These are phyloP conservation scores for Phyllotreta cruciferae DNA, from an alignment of 2,888 invertebrate genomes.

Conservation along the genomic window DNA sequence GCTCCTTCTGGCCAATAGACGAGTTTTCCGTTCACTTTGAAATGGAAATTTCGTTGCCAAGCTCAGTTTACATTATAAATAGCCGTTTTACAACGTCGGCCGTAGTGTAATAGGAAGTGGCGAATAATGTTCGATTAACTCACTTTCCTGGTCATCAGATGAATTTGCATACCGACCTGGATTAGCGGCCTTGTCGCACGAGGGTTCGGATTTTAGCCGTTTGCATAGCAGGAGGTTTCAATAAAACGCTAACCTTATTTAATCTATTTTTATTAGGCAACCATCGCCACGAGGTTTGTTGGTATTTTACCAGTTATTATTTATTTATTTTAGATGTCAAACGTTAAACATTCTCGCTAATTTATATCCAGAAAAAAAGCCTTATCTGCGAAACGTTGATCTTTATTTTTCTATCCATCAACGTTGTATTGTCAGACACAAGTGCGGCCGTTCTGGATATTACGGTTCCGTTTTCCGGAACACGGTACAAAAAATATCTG, in stretches of 20 bases:
- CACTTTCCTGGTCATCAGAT: conserved; percentile 34
- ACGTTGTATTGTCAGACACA: conserved; percentile 1
- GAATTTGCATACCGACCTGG: conserved; percentile 35
- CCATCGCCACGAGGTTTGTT: too few species aligned
- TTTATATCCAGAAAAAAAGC: too few species aligned
- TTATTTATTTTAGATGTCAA: too few species aligned
- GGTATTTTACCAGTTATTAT: too few species aligned
- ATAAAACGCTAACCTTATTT: too few species aligned
- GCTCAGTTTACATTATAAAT: conserved; percentile 31
- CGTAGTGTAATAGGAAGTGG: conserved; percentile 32
- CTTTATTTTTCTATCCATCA: conserved; percentile 11
- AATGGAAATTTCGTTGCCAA: conserved; percentile 23
- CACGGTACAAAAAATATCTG: conserved; percentile 9
- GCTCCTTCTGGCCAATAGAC: conserved; percentile 3
- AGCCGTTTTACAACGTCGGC: conserved; percentile 21
- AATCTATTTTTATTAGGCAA: too few species aligned
- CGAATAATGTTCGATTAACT: conserved; percentile 39
- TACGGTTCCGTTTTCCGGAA: conserved; percentile 5
- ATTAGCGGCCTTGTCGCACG: conserved; percentile 28
- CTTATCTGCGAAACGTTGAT: conserved; percentile 1
- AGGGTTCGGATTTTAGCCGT: background rate
- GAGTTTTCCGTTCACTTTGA: conserved; percentile 16
- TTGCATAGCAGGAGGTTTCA: too few species aligned
- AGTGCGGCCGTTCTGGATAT: conserved; percentile 10
- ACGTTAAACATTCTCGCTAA: too few species aligned